Conservation (phyloP, 2,113 vertebrate genomes). For the Dolichallabes microphthalmus region DNA sequence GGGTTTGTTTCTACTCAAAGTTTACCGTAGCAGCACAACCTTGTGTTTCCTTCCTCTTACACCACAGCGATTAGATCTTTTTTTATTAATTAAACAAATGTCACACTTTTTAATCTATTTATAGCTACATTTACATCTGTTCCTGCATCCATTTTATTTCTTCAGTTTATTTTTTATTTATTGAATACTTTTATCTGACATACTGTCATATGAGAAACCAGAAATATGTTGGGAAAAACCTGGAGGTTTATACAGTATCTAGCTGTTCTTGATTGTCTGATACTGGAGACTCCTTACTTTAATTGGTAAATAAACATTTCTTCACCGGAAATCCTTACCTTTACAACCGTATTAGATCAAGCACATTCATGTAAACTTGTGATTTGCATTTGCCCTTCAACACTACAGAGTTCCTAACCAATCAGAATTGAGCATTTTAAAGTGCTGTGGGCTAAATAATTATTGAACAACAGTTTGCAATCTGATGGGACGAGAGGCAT, state of each 20-base stretch:
- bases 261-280: neutral
- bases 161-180: too few relatives aligned
- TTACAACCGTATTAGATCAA: too few relatives aligned
- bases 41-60: neutral
- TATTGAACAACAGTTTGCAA: neutral
- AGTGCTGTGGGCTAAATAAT: neutral
- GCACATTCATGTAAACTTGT: too few relatives aligned
- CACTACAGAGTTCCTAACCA: neutral
- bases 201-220: neutral
- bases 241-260: neutral
- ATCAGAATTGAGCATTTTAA: neutral
- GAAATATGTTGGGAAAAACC: neutral
- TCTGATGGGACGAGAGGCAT: too few relatives aligned
- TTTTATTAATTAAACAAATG: neutral
- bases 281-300: neutral
- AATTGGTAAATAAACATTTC: too few relatives aligned
- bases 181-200: too few relatives aligned
- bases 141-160: too few relatives aligned
- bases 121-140: neutral
- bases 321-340: neutral
- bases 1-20: neutral
- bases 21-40: neutral
- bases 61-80: neutral
- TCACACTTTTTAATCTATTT: neutral
- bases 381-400: neutral